These are phyloP conservation scores for Gallirallus australis DNA, from an alignment of 2,797 vertebrate species.

Conservation along the genomic window DNA sequence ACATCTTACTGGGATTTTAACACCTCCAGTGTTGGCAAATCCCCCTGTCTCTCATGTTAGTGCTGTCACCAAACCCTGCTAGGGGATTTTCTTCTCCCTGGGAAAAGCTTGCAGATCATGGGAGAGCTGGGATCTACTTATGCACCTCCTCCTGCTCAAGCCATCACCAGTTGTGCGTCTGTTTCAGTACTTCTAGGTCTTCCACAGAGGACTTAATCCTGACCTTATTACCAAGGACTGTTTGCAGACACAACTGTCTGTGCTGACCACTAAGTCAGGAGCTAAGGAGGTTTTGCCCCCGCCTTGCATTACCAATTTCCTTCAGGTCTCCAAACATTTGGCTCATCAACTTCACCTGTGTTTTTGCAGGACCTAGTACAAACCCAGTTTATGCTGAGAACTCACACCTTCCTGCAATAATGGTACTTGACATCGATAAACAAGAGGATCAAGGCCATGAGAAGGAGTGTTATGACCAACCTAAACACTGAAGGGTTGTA, in stretches of 20 bases:
- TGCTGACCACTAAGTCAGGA: background rate
- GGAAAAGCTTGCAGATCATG: background rate
- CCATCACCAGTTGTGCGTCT: rapidly evolving
- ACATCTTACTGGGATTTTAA: background rate
- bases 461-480: rapidly evolving
- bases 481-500: background rate
- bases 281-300: background rate
- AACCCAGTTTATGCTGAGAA: background rate
- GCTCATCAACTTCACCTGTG: background rate
- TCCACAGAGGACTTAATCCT: background rate
- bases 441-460: background rate
- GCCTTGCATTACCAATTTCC: background rate
- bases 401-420: background rate
- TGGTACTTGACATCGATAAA: background rate
- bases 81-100: background rate
- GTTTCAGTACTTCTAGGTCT: background rate
- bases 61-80: background rate
- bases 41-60: rapidly evolving
- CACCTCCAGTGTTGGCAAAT: background rate
- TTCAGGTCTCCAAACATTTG: background rate
- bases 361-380: background rate
- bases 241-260: background rate
- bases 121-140: background rate
- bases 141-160: background rate
- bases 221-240: background rate